A percentile compares a stretch with the other conserved stretches of the same genome.
phyloP scores from a whole-genome alignment of 2,113 vertebrate species.

The Tragelaphus buxtoni region DNA sequence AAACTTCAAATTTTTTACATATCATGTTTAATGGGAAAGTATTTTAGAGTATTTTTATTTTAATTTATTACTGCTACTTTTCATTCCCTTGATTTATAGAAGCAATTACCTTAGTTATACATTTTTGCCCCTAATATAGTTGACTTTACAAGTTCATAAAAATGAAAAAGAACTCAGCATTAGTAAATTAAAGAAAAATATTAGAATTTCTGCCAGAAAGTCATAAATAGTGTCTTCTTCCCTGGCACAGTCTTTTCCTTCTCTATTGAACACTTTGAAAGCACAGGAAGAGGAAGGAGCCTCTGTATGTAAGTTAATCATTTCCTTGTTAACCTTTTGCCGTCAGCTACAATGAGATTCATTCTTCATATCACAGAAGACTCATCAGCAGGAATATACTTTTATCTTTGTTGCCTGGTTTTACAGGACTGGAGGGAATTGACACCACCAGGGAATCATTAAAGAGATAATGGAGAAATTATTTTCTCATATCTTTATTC shows the following conservation, averaged over 20 bases:
- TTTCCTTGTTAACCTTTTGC: constrained; percentile 78
- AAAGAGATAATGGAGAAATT: constrained; percentile 63
- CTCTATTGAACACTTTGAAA: constrained; percentile 24
- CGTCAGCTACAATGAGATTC: constrained; percentile 64
- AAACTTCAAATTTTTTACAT: background rate
- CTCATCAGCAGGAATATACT: constrained; percentile 71
- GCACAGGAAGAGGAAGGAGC: constrained; percentile 16
- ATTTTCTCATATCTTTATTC: constrained; percentile 66
- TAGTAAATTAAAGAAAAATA: constrained; percentile 42
- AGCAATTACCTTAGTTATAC: constrained; percentile 25
- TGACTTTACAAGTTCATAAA: constrained; percentile 47
- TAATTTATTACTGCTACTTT: constrained; percentile 21
- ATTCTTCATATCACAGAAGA: constrained; percentile 71
- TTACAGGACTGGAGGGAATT: constrained; percentile 72
- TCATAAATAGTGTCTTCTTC: background rate
- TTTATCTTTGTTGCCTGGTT: constrained; percentile 68
- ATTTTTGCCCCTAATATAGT: background rate
- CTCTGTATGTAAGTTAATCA: constrained; percentile 61
- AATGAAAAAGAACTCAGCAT: constrained; percentile 10
- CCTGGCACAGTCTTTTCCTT: background rate
- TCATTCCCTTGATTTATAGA: background rate
- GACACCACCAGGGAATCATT: constrained; percentile 63
- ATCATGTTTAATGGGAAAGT: background rate
- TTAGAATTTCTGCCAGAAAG: background rate
- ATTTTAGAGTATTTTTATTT: background rate